Percentiles rank a stretch among this genome's conserved stretches.
These are phyloP conservation scores for Ericerus pela DNA, from an alignment of 1,140 invertebrate species.

Conservation along the genomic window DNA sequence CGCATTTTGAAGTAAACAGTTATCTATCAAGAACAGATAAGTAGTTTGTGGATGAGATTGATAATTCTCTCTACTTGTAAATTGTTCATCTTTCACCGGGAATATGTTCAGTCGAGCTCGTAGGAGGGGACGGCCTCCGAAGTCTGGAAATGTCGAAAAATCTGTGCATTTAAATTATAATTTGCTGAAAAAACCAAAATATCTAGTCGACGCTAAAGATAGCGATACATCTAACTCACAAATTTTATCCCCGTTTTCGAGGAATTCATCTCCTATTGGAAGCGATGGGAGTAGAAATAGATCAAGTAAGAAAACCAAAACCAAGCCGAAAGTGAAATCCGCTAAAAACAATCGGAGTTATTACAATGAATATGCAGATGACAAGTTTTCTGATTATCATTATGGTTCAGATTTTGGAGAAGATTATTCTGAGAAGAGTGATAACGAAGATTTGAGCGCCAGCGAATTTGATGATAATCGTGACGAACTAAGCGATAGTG, in stretches of 20 bases:
- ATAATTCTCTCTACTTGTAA: not conserved
- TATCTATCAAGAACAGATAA: slow-evolving; percentile 37
- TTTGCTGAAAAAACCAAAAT: slow-evolving; percentile 82
- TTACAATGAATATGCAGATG: slow-evolving; percentile 42
- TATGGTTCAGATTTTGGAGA: slow-evolving; percentile 81
- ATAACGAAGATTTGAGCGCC: slow-evolving; percentile 45
- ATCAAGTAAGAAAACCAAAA: slow-evolving; percentile 26
- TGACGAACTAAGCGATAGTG: slow-evolving; percentile 60
- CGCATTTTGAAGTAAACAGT: slow-evolving; percentile 43
- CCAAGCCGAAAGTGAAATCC: slow-evolving; percentile 20
- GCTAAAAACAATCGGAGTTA: not conserved
- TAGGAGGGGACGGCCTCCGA: slow-evolving; percentile 72
- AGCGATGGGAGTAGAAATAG: slow-evolving; percentile 52
- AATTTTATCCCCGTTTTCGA: slow-evolving; percentile 58
- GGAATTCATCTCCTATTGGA: slow-evolving; percentile 54
- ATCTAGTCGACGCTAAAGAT: slow-evolving; percentile 52
- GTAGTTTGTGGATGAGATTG: slow-evolving; percentile 39
- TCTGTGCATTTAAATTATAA: slow-evolving; percentile 68
- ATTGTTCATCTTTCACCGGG: not conserved
- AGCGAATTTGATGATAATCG: slow-evolving; percentile 48
- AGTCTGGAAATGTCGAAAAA: slow-evolving; percentile 66
- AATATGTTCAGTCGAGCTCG: slow-evolving; percentile 68
- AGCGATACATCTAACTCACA: slow-evolving; percentile 44
- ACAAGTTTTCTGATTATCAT: slow-evolving; percentile 72
- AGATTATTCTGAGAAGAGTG: slow-evolving; percentile 63